Evolutionary conservation across 2,888 invertebrate species (phyloP).

Genomic region (Nephrotoma flavescens): DNA sequence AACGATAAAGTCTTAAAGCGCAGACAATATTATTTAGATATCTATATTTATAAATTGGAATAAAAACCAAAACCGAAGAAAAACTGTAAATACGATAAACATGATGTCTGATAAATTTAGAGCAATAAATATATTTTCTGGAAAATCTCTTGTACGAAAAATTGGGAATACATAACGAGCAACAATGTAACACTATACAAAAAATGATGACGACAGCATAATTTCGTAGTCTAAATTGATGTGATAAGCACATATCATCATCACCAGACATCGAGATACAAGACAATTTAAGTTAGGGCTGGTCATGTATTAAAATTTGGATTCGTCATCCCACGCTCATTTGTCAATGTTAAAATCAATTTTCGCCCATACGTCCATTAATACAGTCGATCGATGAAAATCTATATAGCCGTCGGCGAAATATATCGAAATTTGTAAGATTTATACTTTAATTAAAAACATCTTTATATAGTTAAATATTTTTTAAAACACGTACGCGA

Average conservation of each 20-base stretch:
- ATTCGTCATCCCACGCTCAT: not conserved
- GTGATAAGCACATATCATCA: too few relatives aligned
- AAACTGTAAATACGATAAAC: not conserved
- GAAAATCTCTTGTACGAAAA: not conserved
- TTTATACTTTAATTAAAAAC: not conserved
- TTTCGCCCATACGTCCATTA: not conserved
- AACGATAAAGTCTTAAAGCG: not conserved
- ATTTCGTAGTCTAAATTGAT: not conserved
- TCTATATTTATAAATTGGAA: not conserved
- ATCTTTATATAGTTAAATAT: not conserved
- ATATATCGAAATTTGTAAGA: not conserved
- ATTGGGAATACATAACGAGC: not conserved
- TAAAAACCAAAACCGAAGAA: not conserved
- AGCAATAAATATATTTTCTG: not conserved
- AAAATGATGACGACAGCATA: not conserved
- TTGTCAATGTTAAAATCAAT: not conserved
- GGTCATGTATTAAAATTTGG: not conserved
- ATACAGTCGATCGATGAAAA: not conserved
- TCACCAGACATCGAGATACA: not conserved
- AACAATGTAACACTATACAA: not conserved
- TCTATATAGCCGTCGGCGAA: not conserved
- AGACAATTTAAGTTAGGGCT: not conserved
- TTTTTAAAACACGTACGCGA: not conserved
- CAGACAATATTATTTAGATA: not conserved
- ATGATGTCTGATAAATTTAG: not conserved